Base-by-base conservation (phyloP, 2,113 vertebrate species). In the Eonycteris spelaea region DNA sequence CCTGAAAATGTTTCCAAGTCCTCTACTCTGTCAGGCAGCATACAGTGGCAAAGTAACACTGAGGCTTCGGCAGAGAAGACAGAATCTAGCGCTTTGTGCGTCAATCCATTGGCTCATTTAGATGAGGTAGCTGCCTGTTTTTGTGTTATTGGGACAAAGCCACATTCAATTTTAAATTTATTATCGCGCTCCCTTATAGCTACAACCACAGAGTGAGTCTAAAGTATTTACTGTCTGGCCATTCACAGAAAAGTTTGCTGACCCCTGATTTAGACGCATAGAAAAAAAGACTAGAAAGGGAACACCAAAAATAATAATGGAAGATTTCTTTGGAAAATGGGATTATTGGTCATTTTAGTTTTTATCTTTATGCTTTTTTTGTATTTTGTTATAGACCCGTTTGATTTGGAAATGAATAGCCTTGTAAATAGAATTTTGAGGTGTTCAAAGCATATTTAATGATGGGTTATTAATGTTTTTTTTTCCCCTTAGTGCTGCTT, bases 401-500 rank as follows among this genome's bases (percentile, higher is more conserved):
- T 95, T 77, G 82, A 92, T 78, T 80, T 91, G 48, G n/a, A 83
- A 97, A 70, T n/a, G 14, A 83, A 61, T 82, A 74, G 51, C 51
- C 38, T 77, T 88, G 8, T 74, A 86, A 89, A 4, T 67, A 67
- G 48, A 89, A n/a, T 67, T 92, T 87, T 75, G 48, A 75, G 15
- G 0, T 78, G 84, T 15, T 28, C 57, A 12, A 65, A 40, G 0
- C 53, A 61, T 67, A 8, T 63, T 40, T 91, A 73, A 80, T 85
- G 59, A 3, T 93, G 0, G 19, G 15, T 33, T 14, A 70, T 65
- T 77, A 61, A 33, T 26, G 14, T 57, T 10, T n/a, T 43, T 53
- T 51, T 48, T 1, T 59, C 87, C 53, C n/a, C 75, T 57, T 73
- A 99, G 99, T 74, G 99, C 99, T 82, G 98, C 99, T 28, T 99